Evolutionary conservation across 2,888 invertebrate genomes (phyloP).

Genomic region (Apomyelois bistriatella): DNA sequence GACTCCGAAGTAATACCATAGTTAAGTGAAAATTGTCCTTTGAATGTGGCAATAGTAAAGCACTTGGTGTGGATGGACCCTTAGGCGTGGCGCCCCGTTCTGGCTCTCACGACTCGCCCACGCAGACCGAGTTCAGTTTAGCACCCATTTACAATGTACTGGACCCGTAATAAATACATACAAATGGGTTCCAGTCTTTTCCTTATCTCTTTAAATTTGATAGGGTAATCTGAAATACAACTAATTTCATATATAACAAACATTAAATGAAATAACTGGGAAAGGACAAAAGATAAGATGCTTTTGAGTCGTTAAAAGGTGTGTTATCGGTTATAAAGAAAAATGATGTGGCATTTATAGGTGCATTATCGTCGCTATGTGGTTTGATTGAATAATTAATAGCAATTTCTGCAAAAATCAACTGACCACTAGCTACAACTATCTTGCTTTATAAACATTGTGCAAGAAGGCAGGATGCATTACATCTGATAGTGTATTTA

Average conservation of each 20-base stretch:
- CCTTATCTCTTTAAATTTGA: slow-evolving; percentile 3
- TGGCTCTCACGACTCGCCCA: slow-evolving; percentile 57
- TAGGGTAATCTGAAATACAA: not conserved
- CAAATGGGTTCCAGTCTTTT: slow-evolving; percentile 1
- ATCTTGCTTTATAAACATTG: too few species aligned
- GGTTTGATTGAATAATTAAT: too few species aligned
- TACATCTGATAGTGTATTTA: too few species aligned
- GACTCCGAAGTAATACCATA: too few species aligned
- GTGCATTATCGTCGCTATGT: too few species aligned
- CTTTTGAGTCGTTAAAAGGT: not conserved
- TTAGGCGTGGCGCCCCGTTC: slow-evolving; percentile 32
- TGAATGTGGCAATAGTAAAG: too few species aligned
- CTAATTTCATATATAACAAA: not conserved
- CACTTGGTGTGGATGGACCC: not conserved
- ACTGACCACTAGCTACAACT: too few species aligned
- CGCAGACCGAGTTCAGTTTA: slow-evolving; percentile 27
- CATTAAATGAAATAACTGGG: not conserved
- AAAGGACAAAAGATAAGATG: not conserved
- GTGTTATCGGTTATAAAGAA: too few species aligned
- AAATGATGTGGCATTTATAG: too few species aligned
- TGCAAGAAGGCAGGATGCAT: too few species aligned
- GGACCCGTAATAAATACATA: slow-evolving; percentile 1
- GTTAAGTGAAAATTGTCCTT: too few species aligned
- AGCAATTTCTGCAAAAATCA: too few species aligned
- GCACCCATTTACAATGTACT: slow-evolving; percentile 6